These are phyloP conservation scores for Corticium candelabrum DNA, from an alignment of 37 sponge, comb jelly and placozoan species.

Conservation along the genomic window DNA sequence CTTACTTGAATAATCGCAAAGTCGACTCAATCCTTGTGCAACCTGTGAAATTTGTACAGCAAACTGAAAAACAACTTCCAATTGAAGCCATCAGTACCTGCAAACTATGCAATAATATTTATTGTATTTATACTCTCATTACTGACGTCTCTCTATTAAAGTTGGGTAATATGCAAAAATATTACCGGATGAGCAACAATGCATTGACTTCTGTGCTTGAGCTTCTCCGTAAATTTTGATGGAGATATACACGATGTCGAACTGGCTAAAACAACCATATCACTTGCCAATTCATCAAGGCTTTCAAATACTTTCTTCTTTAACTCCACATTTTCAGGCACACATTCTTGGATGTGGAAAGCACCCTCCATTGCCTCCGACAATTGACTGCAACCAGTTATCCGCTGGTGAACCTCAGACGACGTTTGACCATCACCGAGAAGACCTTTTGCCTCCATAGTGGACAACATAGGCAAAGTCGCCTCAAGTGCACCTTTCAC, in stretches of 20 bases:
- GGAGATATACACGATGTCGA: conserved; percentile 90
- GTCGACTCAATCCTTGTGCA: too few relatives aligned
- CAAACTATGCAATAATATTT: too few relatives aligned
- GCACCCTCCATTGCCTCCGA: conserved; percentile 52
- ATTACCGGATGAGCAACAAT: conserved; percentile 89
- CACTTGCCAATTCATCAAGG: conserved; percentile 50
- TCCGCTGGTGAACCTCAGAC: conserved; percentile 19
- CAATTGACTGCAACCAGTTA: conserved; percentile 29
- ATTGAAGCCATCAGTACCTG: too few relatives aligned
- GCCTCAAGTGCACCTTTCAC: conserved; percentile 42
- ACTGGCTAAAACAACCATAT: conserved; percentile 62
- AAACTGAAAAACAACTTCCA: too few relatives aligned
- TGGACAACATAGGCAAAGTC: conserved; percentile 36
- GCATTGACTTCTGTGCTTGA: conserved; percentile 65
- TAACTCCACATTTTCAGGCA: conserved; percentile 74
- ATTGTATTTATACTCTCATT: too few relatives aligned
- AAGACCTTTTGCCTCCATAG: conserved; percentile 41
- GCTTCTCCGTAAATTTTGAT: conserved; percentile 56
- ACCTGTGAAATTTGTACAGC: too few relatives aligned
- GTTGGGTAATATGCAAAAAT: not conserved
- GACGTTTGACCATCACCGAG: conserved; percentile 45
- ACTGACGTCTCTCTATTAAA: too few relatives aligned
- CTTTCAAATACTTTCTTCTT: conserved; percentile 69
- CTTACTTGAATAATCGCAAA: too few relatives aligned
- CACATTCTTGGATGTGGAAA: conserved; percentile 85